These are phyloP conservation scores for Bathynomus jamesi DNA, from an alignment of 1,140 invertebrate genomes.

Conservation along the genomic window DNA sequence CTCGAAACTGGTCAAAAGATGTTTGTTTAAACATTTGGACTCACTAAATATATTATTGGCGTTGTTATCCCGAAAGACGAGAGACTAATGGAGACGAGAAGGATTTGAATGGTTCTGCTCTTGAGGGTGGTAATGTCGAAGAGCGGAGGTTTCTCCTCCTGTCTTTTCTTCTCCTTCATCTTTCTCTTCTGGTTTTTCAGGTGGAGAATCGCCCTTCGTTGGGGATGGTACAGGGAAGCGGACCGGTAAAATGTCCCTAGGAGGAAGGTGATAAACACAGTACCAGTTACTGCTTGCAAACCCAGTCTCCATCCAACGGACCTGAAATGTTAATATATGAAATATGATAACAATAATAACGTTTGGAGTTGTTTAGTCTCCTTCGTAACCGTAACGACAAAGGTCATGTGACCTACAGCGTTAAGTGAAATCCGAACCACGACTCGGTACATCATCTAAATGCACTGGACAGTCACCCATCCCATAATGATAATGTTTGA, in stretches of 20 bases:
- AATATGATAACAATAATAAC: too few species aligned
- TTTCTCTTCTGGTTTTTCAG: constrained; percentile 84
- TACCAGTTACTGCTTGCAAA: constrained; percentile 75
- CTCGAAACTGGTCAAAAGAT: too few species aligned
- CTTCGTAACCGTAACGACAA: too few species aligned
- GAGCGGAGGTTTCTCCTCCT: constrained; percentile 68
- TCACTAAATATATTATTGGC: constrained; percentile 74
- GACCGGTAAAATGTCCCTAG: constrained; percentile 81
- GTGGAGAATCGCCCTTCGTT: constrained; percentile 76
- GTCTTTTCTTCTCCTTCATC: constrained; percentile 40
- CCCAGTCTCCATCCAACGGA: constrained; percentile 80
- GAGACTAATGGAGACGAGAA: constrained; percentile 68
- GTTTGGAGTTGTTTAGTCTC: too few species aligned
- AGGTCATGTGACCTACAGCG: too few species aligned
- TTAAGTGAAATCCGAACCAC: too few species aligned
- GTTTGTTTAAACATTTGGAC: too few species aligned
- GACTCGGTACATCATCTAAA: too few species aligned
- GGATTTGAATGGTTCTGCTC: constrained; percentile 72
- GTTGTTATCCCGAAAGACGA: constrained; percentile 74
- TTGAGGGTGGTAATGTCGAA: constrained; percentile 75
- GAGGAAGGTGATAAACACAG: constrained; percentile 74
- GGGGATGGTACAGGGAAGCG: constrained; percentile 80
- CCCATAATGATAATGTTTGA: too few species aligned
- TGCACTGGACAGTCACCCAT: too few species aligned
- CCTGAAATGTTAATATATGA: too few species aligned